Conservation (phyloP, 2,888 invertebrate species). For the Acrobasis suavella region DNA sequence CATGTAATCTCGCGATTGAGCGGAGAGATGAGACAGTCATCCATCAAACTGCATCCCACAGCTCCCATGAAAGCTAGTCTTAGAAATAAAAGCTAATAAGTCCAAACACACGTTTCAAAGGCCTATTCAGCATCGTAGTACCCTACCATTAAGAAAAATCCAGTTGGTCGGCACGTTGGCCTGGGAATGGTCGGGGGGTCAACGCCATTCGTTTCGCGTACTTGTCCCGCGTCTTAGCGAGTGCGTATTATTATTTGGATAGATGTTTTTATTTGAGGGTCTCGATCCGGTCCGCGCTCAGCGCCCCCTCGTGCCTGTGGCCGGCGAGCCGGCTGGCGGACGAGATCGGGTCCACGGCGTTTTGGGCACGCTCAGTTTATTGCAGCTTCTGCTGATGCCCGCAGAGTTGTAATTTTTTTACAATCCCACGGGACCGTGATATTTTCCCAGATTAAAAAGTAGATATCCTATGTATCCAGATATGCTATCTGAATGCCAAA, state of each 20-base stretch:
- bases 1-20: slow-evolving; percentile 10
- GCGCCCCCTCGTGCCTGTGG: slow-evolving; percentile 71
- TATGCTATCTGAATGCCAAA: too few species aligned
- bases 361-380: slow-evolving; percentile 27
- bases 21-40: slow-evolving; percentile 26
- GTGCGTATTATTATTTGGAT: slow-evolving; percentile 81
- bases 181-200: slow-evolving; percentile 80
- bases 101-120: slow-evolving; percentile 70
- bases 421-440: too few species aligned
- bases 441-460: too few species aligned
- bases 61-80: slow-evolving; percentile 68
- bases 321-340: slow-evolving; percentile 62
- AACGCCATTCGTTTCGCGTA: slow-evolving; percentile 79
- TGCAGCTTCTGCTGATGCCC: slow-evolving; percentile 1
- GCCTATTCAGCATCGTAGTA: slow-evolving; percentile 68
- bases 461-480: too few species aligned
- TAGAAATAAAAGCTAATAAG: slow-evolving; percentile 77
- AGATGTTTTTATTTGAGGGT: slow-evolving; percentile 82
- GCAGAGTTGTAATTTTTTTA: too few species aligned
- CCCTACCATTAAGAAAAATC: slow-evolving; percentile 75
- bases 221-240: slow-evolving; percentile 71
- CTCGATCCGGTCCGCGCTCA: slow-evolving; percentile 77
- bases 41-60: slow-evolving; percentile 35
- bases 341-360: slow-evolving; percentile 43
- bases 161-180: slow-evolving; percentile 69